Evolutionary conservation across 1,140 invertebrate genomes (phyloP), one percentile per base, ranked within the genome.

Genomic region (Aphaenogaster floridana): DNA sequence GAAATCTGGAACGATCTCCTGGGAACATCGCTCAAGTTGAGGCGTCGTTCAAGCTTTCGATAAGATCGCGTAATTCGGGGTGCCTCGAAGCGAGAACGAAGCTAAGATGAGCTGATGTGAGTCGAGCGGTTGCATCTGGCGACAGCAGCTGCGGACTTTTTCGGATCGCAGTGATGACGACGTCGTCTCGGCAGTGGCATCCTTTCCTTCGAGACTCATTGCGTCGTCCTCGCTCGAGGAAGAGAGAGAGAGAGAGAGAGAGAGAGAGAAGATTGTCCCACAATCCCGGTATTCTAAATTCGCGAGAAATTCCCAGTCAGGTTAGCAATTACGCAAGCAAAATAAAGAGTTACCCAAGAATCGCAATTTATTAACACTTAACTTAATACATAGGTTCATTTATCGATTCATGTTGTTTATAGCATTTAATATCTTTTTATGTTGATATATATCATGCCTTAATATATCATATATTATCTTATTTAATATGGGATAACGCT

Each of bases 111-210:
- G 3, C 34, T 4, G 21, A 28, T 28, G 28, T 28, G 28, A 61
- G 39, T 59, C n/a, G 36, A 42, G 17, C 39, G 52, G 15, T 28
- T 39, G 28, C 80, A 76, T 84, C 54, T 84, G 54, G 39, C 21
- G 69, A 42, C 42, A 61, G 39, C 80, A 76, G 69, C 54, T 76
- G 80, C 45, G n/a, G 42, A 76, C 69, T 76, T 84, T 84, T 84
- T 76, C 54, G 17, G 52, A 28, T 7, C 6, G 52, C 36, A 57
- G n/a, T 1, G 50, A 72, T 72, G 66, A 81, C 68, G 54, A 74
- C 28, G 34, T 21, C 17, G 42, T 59, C 68, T 61, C 54, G 54
- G 42, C 68, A 13, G 4, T 84, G 54, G 17, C 54, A 84, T 74
- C 42, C 54, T 74, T 76, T 61, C 21, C 52, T 74, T 36, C 2